A percentile compares a stretch with the other conserved stretches of the same genome.
Conservation (phyloP, 2,888 invertebrate species). For the Corbicula japonica region DNA sequence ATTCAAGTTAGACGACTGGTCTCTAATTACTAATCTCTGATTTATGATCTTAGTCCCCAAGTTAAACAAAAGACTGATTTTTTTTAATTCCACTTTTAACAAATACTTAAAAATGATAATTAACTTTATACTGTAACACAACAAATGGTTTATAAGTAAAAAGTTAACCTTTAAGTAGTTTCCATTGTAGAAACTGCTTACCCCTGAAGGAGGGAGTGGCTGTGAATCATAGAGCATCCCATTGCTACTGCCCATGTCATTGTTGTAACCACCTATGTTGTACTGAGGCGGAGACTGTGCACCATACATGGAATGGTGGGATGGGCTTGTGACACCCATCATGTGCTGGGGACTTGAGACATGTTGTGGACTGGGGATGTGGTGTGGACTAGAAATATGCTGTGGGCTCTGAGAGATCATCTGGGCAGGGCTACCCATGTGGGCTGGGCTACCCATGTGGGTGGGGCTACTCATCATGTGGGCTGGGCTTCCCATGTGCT, state of each 20-base stretch:
- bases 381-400: slow-evolving; percentile 60
- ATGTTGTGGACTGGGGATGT: slow-evolving; percentile 59
- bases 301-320: slow-evolving; percentile 52
- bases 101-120: too few relatives aligned
- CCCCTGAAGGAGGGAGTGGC: slow-evolving; percentile 42
- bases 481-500: slow-evolving; percentile 53
- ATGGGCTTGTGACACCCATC: slow-evolving; percentile 40
- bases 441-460: slow-evolving; percentile 50
- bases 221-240: slow-evolving; percentile 43
- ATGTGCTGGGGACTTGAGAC: slow-evolving; percentile 55
- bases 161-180: too few relatives aligned
- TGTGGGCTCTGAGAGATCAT: slow-evolving; percentile 53
- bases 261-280: slow-evolving; percentile 47
- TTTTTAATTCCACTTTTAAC: too few relatives aligned
- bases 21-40: too few relatives aligned
- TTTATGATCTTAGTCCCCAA: too few relatives aligned
- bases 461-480: slow-evolving; percentile 57
- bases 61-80: too few relatives aligned
- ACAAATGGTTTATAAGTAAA: too few relatives aligned
- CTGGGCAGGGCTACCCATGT: slow-evolving; percentile 47
- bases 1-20: too few relatives aligned
- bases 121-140: too few relatives aligned
- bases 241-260: slow-evolving; percentile 46
- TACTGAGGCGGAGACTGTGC: slow-evolving; percentile 38
- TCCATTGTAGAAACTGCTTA: too few relatives aligned